Base-by-base conservation (phyloP, 2,888 invertebrate genomes). In the Sarcophaga carnaria region DNA sequence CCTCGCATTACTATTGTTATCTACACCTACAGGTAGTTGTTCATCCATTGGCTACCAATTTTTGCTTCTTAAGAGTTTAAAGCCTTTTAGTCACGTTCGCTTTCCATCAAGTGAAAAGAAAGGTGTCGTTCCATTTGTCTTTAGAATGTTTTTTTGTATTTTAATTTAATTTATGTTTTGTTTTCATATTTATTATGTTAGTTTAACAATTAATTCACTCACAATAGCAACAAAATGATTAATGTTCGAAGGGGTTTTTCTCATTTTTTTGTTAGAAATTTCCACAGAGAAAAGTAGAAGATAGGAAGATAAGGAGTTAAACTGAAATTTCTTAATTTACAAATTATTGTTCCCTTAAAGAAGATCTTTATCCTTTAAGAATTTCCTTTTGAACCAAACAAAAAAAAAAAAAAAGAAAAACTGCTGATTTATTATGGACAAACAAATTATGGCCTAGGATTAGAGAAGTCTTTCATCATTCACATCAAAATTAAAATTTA, bases 71-170 rank as follows among this genome's bases (percentile, higher is more conserved):
- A 37, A 37, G 8, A 72, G 49, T 80, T 80, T 69, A 86, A 86
- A 86, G 83, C 80, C 82, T 81, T 81, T 81, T 45, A 12, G 59
- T 63, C 63, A 63, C 45, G 54, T 72, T 81, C 74, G 2, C 69
- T 64, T 72, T 37, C 47, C 47, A 60, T 25, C 70, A 22, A 83
- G 72, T 85, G 74, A 37, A 8, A 37, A 8, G 8, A 71, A 84
- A 88, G 86, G 88, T 89, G 88, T 89, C 83, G 86, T 59, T 76
- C 70, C 79, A 88, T 88, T 89, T 88, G 87, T 88, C 87, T 86
- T 72, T 37, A 71, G 67, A 80, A 69, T 75, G 83, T 75, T 81
- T 83, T 83, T 69, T 83, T 45, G 54, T 67, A 47, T 77, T 71
- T 76, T 77, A 82, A 71, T 47, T 69, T 84, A 84, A 81, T 87